Evolutionary conservation across 2,113 vertebrate genomes (phyloP).

Genomic region (Mormyrus iriodes): DNA sequence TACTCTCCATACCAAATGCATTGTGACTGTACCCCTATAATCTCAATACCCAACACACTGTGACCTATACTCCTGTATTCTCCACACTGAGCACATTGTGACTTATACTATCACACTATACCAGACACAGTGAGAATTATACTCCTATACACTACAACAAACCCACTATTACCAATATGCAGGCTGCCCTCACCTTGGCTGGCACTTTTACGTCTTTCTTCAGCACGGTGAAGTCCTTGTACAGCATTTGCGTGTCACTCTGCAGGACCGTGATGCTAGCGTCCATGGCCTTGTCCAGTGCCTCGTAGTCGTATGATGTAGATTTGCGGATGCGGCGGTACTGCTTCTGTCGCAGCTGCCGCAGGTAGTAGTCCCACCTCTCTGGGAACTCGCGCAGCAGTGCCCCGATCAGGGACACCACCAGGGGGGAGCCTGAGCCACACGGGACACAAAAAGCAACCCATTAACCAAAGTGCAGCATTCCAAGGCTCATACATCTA

Average conservation of each 20-base stretch:
- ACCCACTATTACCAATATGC: background rate
- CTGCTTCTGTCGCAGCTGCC: constrained; percentile 83
- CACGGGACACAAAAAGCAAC: constrained; percentile 21
- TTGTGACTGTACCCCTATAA: background rate
- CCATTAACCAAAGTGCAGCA: background rate
- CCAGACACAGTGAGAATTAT: background rate
- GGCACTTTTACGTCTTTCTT: constrained; percentile 89
- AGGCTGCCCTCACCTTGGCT: constrained; percentile 69
- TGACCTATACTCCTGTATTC: background rate
- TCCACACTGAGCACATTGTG: background rate
- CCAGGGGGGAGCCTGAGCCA: constrained; percentile 81
- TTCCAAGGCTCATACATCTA: background rate
- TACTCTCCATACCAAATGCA: background rate
- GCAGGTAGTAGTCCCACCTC: constrained; percentile 90
- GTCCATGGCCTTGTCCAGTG: constrained; percentile 95
- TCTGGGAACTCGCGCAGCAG: constrained; percentile 84
- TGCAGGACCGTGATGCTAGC: constrained; percentile 86
- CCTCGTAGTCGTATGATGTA: constrained; percentile 93
- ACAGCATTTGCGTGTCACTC: constrained; percentile 71
- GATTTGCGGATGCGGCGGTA: constrained; percentile 93
- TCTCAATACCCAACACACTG: background rate
- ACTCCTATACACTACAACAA: background rate
- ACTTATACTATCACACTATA: background rate
- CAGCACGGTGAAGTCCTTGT: constrained; percentile 82
- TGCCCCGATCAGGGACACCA: constrained; percentile 89